Conservation (phyloP, 2,113 vertebrate genomes). For the Sorex fumeus region DNA sequence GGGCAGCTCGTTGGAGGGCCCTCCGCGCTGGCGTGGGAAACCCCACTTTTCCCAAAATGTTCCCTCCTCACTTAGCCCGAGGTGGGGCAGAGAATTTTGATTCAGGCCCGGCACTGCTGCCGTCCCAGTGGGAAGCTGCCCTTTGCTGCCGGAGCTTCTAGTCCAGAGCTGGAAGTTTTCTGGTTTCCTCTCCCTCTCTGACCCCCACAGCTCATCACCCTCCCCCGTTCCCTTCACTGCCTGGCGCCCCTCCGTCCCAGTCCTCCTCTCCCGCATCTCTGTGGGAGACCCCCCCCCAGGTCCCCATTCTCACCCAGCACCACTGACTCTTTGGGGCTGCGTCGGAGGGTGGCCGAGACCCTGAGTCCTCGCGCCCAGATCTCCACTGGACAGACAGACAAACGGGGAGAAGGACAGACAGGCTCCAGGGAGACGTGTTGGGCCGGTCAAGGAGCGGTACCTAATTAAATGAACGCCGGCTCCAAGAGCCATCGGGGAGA, state of each 20-base stretch:
- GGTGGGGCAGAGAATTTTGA: neutral
- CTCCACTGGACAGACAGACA: neutral
- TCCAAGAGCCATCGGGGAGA: slow-evolving; percentile 39
- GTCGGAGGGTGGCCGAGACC: neutral
- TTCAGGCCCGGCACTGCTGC: neutral
- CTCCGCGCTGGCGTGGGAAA: neutral
- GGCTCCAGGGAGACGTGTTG: neutral
- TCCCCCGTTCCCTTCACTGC: neutral
- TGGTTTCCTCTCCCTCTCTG: neutral
- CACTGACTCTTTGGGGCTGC: neutral
- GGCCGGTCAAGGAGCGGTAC: neutral
- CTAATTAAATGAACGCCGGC: slow-evolving; percentile 67
- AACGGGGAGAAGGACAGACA: neutral
- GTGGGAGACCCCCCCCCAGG: neutral
- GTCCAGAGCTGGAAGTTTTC: neutral
- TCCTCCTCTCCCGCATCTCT: neutral
- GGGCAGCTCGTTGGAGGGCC: neutral
- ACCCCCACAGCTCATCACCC: no score
- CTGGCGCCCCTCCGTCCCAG: neutral
- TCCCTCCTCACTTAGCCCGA: slow-evolving; percentile 2
- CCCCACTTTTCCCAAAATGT: slow-evolving; percentile 13
- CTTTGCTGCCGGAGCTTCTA: neutral
- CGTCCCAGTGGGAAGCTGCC: neutral
- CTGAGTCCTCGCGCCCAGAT: fast-evolving
- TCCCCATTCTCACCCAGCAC: neutral